Base-by-base conservation (phyloP, 2,113 vertebrate genomes). In the Nibea coibor region DNA sequence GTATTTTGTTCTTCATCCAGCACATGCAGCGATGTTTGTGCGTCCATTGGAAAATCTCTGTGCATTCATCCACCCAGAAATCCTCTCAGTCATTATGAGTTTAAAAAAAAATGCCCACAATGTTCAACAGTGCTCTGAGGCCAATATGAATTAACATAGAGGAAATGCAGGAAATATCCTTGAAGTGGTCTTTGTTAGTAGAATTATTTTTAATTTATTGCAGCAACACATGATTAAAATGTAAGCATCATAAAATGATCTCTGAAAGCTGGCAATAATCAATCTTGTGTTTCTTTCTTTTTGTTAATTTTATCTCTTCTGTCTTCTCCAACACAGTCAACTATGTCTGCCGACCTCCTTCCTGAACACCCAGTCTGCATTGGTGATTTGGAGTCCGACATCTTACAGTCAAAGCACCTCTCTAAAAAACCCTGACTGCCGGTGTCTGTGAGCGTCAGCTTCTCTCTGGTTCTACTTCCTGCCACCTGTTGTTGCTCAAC, bases 291-390 rank as follows among this genome's bases (percentile, higher is more conserved):
- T 2, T 61, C 6, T 56, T 42, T 54, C 17, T 19, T 62, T 45
- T 63, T 51, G 4, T 28, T 77, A 31, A 58, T 56, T 64, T 11
- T 14, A 2, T 64, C 3, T 79, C 35, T 47, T 78, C 20, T 72
- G 4, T 66, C 17, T 67, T 83, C 9, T 69, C 20, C 35, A 39
- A 19, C 19, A 24, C 2, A 76, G 78, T 20, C 28, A 75, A 81
- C 51, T 20, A 92, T 91, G 90, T 56, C 81, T 58, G 50, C 20
- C 5, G 53, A 79, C 10, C 24, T 14, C 11, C 73, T 61, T 31
- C 24, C 72, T 64, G 68, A 82, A 51, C 7, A 3, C 14, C 56
- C 9, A 31, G 16, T 62, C 61, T 72, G 26, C 63, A 8, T 42
- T 47, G 5, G 45, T 81, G 62, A 76, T 70, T 72, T 65, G 70